phyloP scores from a whole-genome alignment of 2,888 invertebrate species.

The Drosophila monieri region DNA sequence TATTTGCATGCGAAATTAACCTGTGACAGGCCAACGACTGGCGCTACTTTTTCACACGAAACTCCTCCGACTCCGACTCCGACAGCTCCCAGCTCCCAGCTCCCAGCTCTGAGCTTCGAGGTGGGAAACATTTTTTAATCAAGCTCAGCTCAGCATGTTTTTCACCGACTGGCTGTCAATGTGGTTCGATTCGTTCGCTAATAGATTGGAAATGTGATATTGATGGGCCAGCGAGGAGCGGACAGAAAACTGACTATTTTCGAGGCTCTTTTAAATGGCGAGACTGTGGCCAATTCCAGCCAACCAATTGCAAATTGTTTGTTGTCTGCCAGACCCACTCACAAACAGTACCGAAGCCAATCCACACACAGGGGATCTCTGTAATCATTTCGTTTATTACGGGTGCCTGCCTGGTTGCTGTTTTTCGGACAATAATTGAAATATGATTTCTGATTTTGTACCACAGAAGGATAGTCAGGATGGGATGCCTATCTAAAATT shows the following conservation, averaged over 20 bases:
- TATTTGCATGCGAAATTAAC: slow-evolving; percentile 77
- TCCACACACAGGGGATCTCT: background rate
- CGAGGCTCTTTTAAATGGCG: slow-evolving; percentile 2
- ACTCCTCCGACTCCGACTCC: background rate
- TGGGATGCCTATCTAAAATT: slow-evolving; percentile 13
- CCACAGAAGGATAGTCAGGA: slow-evolving; percentile 14
- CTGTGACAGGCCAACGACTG: slow-evolving; percentile 51
- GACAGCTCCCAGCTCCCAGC: background rate
- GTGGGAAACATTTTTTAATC: slow-evolving; percentile 29
- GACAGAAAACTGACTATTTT: slow-evolving; percentile 13
- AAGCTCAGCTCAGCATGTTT: slow-evolving; percentile 17
- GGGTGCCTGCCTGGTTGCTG: slow-evolving; percentile 20
- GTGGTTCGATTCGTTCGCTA: slow-evolving; percentile 23
- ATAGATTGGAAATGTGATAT: slow-evolving; percentile 40
- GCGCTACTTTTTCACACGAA: background rate
- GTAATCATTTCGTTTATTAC: slow-evolving; percentile 45
- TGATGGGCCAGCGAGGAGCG: slow-evolving; percentile 7
- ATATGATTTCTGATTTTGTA: slow-evolving; percentile 64
- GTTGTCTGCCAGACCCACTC: slow-evolving; percentile 3
- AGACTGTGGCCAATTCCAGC: slow-evolving; percentile 13
- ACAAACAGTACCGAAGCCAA: background rate
- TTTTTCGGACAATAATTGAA: slow-evolving; percentile 65
- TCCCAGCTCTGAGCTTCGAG: slow-evolving; percentile 17
- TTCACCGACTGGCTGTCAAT: slow-evolving; percentile 12
- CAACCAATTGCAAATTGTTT: slow-evolving; percentile 30